These are phyloP conservation scores for Drosophila stalkeri DNA, from an alignment of 2,888 invertebrate genomes.

Conservation along the genomic window DNA sequence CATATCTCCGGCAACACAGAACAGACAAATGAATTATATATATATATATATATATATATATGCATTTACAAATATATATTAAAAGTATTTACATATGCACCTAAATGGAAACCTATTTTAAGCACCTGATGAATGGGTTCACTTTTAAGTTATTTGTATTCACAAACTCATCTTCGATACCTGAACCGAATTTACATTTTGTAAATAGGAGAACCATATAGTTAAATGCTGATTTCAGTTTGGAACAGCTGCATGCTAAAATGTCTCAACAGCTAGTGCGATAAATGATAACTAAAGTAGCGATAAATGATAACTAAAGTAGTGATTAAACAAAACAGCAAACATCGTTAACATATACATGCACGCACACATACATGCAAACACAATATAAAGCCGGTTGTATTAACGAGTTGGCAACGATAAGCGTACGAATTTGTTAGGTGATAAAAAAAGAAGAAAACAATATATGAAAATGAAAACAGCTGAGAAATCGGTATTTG, in stretches of 20 bases:
- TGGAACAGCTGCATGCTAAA: conserved; percentile 4
- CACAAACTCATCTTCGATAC: not conserved
- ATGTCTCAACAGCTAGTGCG: conserved; percentile 15
- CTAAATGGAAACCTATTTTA: not conserved
- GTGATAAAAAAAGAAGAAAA: conserved; percentile 28
- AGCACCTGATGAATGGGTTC: conserved; percentile 9
- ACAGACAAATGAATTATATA: not conserved
- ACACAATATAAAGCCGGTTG: not conserved
- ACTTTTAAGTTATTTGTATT: not conserved
- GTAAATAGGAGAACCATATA: conserved; percentile 34
- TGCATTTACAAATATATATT: not conserved
- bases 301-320: conserved; percentile 45
- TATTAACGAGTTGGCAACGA: conserved; percentile 33
- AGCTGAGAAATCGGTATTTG: conserved; percentile 45
- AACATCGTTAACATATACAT: conserved; percentile 7
- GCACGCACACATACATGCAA: not conserved
- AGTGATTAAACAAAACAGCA: conserved; percentile 19
- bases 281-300: conserved; percentile 50
- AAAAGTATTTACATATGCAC: not conserved
- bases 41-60: not conserved
- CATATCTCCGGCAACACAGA: not conserved
- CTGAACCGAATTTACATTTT: conserved; percentile 4
- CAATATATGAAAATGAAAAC: conserved; percentile 25
- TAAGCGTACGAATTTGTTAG: conserved; percentile 42
- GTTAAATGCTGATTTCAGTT: conserved; percentile 36